phyloP scores from a whole-genome alignment of 2,113 vertebrate species.

The Cromileptes altivelis region DNA sequence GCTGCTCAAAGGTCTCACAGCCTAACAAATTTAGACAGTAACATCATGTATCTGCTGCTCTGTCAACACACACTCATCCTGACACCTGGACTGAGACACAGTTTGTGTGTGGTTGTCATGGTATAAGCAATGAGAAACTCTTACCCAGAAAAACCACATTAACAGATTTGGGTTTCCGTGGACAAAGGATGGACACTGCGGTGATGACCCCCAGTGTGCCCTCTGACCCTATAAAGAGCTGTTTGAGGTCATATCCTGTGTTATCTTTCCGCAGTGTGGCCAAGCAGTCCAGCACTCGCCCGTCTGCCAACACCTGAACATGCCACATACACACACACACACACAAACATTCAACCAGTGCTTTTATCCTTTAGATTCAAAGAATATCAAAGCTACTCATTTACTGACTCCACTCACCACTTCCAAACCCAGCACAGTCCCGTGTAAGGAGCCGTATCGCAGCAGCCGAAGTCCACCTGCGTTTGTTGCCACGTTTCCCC shows the following conservation, averaged over 20 bases:
- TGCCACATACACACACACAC: neutral
- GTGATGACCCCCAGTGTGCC: constrained; percentile 96
- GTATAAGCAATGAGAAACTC: neutral
- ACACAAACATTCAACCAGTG: neutral
- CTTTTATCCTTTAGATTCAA: neutral
- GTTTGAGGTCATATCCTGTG: constrained; percentile 97
- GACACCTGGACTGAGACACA: neutral
- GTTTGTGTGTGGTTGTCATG: neutral
- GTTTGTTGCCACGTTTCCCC: constrained; percentile 95
- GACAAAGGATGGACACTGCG: constrained; percentile 92
- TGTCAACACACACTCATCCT: neutral
- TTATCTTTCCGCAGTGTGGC: constrained; percentile 93
- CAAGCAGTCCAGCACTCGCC: constrained; percentile 89
- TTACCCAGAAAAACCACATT: constrained; percentile 94
- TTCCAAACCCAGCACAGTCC: constrained; percentile 95
- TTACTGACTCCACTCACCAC: constrained; percentile 85
- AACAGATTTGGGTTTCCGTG: constrained; percentile 90
- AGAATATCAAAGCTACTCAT: neutral
- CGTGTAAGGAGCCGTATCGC: constrained; percentile 92
- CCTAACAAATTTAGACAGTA: constrained; percentile 75
- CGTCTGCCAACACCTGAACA: constrained; percentile 91
- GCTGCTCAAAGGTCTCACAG: constrained; percentile 89
- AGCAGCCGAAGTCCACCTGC: constrained; percentile 93
- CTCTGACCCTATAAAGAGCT: constrained; percentile 96
- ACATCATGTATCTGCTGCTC: neutral